Conservation (phyloP, 2,888 invertebrate genomes). For the Noctua fimbriata region DNA sequence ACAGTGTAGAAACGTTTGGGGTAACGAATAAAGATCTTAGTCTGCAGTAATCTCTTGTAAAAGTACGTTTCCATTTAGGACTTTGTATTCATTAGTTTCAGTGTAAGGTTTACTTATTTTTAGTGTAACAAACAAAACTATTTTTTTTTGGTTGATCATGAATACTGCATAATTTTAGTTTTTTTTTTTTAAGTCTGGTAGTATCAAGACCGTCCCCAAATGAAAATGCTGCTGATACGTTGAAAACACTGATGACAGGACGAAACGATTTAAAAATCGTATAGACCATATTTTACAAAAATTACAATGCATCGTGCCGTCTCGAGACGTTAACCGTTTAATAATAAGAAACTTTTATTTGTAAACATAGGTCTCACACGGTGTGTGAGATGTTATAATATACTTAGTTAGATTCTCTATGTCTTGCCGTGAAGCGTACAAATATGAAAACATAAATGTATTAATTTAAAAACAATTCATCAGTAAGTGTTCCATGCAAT, state of each 20-base stretch:
- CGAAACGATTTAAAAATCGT: background rate
- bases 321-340: background rate
- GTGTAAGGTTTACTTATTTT: background rate
- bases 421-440: too few relatives aligned
- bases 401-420: too few relatives aligned
- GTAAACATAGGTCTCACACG: too few relatives aligned
- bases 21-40: slow-evolving; percentile 31
- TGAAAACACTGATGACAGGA: background rate
- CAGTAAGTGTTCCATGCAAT: too few relatives aligned
- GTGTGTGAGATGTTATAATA: too few relatives aligned
- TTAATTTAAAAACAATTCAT: too few relatives aligned
- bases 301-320: slow-evolving; percentile 15
- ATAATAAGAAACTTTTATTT: too few relatives aligned
- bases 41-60: slow-evolving; percentile 36
- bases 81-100: background rate
- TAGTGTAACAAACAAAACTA: background rate
- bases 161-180: background rate
- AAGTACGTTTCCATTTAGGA: background rate
- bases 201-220: background rate
- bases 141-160: background rate
- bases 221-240: background rate
- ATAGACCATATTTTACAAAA: slow-evolving; percentile 11
- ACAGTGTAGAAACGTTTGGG: slow-evolving; percentile 27
- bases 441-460: too few relatives aligned
- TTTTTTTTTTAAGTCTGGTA: too few relatives aligned